These are phyloP conservation scores for Caenorhabditis sulstoni DNA, from an alignment of 2,888 invertebrate species.

Conservation along the genomic window DNA sequence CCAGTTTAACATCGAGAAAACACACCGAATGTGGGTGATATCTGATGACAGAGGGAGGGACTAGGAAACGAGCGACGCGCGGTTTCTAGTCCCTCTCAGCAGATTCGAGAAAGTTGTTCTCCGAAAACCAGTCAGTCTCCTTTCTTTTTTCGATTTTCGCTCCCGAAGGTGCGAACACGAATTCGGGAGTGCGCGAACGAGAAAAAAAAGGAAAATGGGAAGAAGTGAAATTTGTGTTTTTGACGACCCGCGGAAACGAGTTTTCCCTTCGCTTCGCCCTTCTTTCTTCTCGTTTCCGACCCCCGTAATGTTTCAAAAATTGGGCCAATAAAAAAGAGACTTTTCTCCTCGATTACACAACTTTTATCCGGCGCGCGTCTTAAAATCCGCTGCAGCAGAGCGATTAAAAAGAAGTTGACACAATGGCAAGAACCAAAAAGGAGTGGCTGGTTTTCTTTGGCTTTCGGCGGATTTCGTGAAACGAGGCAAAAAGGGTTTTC, in stretches of 20 bases:
- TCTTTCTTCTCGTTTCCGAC: neutral
- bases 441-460: neutral
- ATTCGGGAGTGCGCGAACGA: no score
- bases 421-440: slow-evolving; percentile 13
- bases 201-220: slow-evolving; percentile 9
- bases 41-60: neutral
- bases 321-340: slow-evolving; percentile 32
- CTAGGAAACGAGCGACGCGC: no score
- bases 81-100: no score
- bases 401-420: slow-evolving; percentile 12
- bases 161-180: neutral
- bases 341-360: slow-evolving; percentile 8
- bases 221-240: slow-evolving; percentile 24
- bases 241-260: slow-evolving; percentile 28
- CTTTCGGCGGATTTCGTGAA: slow-evolving; percentile 26
- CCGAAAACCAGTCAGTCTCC: no score
- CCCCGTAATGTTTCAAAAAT: slow-evolving; percentile 15
- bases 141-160: no score
- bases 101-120: no score
- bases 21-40: slow-evolving; percentile 13
- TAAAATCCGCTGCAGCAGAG: slow-evolving; percentile 23
- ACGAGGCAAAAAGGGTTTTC: slow-evolving; percentile 12
- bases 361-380: slow-evolving; percentile 8
- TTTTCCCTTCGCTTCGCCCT: slow-evolving; percentile 24
- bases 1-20: slow-evolving; percentile 27